Percentiles rank a stretch among this genome's conserved stretches.
phyloP scores from a whole-genome alignment of 1,140 invertebrate species.

The Sipha flava region DNA sequence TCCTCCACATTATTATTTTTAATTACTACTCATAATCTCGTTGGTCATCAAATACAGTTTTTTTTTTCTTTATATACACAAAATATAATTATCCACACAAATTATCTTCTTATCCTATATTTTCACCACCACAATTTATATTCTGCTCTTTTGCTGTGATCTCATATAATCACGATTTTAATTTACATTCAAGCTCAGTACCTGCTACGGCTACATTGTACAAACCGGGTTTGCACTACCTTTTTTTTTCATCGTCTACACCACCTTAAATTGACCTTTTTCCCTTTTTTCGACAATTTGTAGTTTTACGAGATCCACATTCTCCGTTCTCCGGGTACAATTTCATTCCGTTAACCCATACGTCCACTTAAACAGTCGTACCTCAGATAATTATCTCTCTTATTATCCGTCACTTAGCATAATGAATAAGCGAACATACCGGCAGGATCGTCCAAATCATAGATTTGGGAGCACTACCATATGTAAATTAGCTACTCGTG shows the following conservation, averaged over 20 bases:
- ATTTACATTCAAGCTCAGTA: neutral
- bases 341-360: neutral
- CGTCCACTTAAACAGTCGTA: neutral
- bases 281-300: neutral
- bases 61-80: no score
- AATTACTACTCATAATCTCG: no score
- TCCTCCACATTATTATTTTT: no score
- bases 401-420: neutral
- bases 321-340: neutral
- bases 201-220: no score
- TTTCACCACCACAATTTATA: neutral
- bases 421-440: no score
- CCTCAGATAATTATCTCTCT: neutral
- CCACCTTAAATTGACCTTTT: neutral
- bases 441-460: no score
- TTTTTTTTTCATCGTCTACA: neutral
- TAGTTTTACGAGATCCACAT: neutral
- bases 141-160: neutral
- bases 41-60: no score
- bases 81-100: no score
- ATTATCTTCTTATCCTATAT: no score
- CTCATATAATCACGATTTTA: neutral
- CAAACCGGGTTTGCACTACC: no score
- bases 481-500: no score
- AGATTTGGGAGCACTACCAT: no score